A percentile compares a stretch with the other conserved stretches of the same genome.
phyloP scores from a whole-genome alignment of 2,797 vertebrate genomes.

The Coregonus ussuriensis region DNA sequence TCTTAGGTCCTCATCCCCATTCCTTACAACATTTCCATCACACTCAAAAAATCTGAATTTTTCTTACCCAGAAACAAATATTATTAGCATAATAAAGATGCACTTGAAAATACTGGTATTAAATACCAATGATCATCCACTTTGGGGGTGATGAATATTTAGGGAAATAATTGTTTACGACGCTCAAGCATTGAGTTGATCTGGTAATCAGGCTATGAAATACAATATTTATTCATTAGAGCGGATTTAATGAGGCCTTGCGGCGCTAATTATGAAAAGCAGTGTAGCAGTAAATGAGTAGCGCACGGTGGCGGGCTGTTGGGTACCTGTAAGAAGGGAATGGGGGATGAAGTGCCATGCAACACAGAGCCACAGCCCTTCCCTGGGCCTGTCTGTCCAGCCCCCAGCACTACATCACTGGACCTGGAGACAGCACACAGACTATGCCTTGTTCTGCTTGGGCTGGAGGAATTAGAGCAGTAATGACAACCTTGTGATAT shows the following conservation, averaged over 20 bases:
- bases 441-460: slow-evolving; percentile 35
- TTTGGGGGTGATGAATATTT: slow-evolving; percentile 95
- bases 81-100: slow-evolving; percentile 87
- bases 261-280: slow-evolving; percentile 99
- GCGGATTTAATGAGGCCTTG: slow-evolving; percentile 99
- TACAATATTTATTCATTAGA: slow-evolving; percentile 99
- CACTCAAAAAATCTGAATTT: slow-evolving; percentile 2
- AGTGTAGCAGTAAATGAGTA: slow-evolving; percentile 99
- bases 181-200: slow-evolving; percentile 98
- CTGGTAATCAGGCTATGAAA: slow-evolving; percentile 99
- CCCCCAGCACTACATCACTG: slow-evolving; percentile 73
- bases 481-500: slow-evolving; percentile 13
- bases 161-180: slow-evolving; percentile 99
- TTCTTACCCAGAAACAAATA: slow-evolving; percentile 56
- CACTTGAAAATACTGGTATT: slow-evolving; percentile 85
- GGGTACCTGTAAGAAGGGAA: slow-evolving; percentile 96
- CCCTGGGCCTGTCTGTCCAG: slow-evolving; percentile 65
- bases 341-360: slow-evolving; percentile 87
- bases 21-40: neutral
- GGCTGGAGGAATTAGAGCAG: slow-evolving; percentile 15
- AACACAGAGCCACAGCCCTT: slow-evolving; percentile 64
- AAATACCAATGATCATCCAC: slow-evolving; percentile 89
- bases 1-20: neutral
- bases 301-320: slow-evolving; percentile 88
- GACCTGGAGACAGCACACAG: slow-evolving; percentile 69